Conservation (phyloP, 1,140 invertebrate species). For the Magallana angulata region DNA sequence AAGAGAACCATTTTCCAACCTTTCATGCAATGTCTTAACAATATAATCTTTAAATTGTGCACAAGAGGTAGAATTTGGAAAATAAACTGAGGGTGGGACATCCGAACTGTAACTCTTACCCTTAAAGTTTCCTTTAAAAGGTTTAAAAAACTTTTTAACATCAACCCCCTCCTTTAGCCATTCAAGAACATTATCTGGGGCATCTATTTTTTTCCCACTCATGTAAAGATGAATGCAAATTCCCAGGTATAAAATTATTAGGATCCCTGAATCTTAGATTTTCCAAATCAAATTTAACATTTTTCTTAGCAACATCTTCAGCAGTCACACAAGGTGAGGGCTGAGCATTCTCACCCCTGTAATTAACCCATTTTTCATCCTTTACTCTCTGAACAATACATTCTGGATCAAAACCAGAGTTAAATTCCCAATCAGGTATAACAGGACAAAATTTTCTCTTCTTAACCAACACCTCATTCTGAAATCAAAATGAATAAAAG, state of each 20-base stretch:
- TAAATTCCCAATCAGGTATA: background rate
- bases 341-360: background rate
- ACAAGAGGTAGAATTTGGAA: constrained; percentile 17
- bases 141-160: constrained; percentile 31
- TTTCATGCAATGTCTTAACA: background rate
- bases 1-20: constrained; percentile 45
- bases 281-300: background rate
- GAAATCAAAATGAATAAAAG: too few species aligned
- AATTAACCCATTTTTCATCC: background rate
- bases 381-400: background rate
- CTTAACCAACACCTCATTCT: background rate
- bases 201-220: constrained; percentile 39
- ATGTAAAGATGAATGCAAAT: constrained; percentile 23
- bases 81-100: background rate
- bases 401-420: background rate
- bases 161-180: constrained; percentile 43
- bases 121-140: constrained; percentile 43
- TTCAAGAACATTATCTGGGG: background rate
- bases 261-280: constrained; percentile 40
- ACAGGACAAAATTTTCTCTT: background rate
- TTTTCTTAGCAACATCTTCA: background rate
- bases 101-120: constrained; percentile 23
- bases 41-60: background rate
- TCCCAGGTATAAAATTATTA: constrained; percentile 39
- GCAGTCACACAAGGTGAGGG: background rate